Base-by-base conservation (phyloP, 2,113 vertebrate genomes). In the Atherinomorus stipes region DNA sequence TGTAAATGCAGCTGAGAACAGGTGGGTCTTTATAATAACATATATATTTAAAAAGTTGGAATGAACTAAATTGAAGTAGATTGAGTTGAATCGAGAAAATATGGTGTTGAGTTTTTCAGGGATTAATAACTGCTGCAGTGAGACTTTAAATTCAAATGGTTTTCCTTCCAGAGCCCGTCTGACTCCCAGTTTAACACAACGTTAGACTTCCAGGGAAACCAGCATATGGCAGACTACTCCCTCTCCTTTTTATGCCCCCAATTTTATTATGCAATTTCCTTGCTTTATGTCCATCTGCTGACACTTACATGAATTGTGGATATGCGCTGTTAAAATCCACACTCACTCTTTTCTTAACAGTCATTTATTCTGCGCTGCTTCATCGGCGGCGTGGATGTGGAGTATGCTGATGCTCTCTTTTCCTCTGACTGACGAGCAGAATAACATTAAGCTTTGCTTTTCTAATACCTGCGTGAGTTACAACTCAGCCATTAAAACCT, bases 181-280 rank as follows among this genome's bases (percentile, higher is more conserved):
- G 51, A 57, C 34, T 76, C 26, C 31, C 15, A 47, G 53, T n/a
- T 2, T 63, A 22, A 54, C 51, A 64, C 59, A 11, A 18, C 60
- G 28, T 53, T 49, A 19, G 51, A 68, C 69, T 38, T 66, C 18
- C 63, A 25, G 15, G 44, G n/a, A 58, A 15, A 72, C 53, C 38
- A 9, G 21, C 9, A 11, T 57, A 16, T 15, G 4, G 18, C 22
- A 21, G 11, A 21, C 19, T 38, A 57, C 60, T 74, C 67, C 22
- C 45, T 44, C 23, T 53, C 31, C 51, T 69, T 71, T 83, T 73
- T 65, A 71, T 69, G 21, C 10, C 63, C 2, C 12, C 42, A 61
- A 34, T 81, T 88, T 89, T 83, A 83, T 63, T 69, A 83, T 70
- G 79, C 69, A 80, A 80, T 83, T 73, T 70, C 28, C 71, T 34